A percentile compares a stretch with the other conserved stretches of the same genome.
phyloP scores from a whole-genome alignment of 2,888 invertebrate genomes.

The Papilio elwesi region DNA sequence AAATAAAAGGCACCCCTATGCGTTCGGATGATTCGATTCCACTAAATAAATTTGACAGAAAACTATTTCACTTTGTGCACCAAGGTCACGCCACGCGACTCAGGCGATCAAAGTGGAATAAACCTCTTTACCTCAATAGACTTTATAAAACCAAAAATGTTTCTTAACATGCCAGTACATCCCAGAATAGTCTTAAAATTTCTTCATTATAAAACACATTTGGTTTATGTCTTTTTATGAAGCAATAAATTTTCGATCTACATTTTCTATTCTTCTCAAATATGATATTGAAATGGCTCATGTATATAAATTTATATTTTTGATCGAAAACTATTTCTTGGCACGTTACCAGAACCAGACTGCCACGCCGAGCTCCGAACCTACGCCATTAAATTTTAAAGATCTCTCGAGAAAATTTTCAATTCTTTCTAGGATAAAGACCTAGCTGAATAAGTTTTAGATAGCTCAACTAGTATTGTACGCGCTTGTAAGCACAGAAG shows the following conservation, averaged over 20 bases:
- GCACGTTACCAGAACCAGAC: conserved; percentile 24
- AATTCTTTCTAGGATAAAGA: background rate
- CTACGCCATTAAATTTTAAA: conserved; percentile 40
- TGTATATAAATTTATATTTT: conserved; percentile 37
- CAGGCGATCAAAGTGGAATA: too few species aligned
- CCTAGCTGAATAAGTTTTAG: conserved; percentile 33
- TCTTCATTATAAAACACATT: background rate
- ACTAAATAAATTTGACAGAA: too few species aligned
- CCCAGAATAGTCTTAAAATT: too few species aligned
- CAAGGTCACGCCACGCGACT: too few species aligned
- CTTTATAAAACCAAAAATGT: too few species aligned
- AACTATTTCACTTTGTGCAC: too few species aligned
- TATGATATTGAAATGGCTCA: conserved; percentile 33
- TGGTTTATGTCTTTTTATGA: background rate
- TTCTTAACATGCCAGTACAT: too few species aligned
- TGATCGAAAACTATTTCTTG: conserved; percentile 31
- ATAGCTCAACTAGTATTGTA: too few species aligned
- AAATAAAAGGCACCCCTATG: too few species aligned
- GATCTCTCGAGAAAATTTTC: conserved; percentile 21
- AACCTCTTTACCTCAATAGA: too few species aligned
- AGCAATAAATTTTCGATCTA: conserved; percentile 16
- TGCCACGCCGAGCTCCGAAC: conserved; percentile 20
- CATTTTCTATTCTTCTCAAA: conserved; percentile 29
- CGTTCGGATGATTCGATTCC: too few species aligned
- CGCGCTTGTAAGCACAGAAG: background rate